These are phyloP conservation scores for Grallaria varia DNA, from an alignment of 2,113 vertebrate species.

Conservation along the genomic window DNA sequence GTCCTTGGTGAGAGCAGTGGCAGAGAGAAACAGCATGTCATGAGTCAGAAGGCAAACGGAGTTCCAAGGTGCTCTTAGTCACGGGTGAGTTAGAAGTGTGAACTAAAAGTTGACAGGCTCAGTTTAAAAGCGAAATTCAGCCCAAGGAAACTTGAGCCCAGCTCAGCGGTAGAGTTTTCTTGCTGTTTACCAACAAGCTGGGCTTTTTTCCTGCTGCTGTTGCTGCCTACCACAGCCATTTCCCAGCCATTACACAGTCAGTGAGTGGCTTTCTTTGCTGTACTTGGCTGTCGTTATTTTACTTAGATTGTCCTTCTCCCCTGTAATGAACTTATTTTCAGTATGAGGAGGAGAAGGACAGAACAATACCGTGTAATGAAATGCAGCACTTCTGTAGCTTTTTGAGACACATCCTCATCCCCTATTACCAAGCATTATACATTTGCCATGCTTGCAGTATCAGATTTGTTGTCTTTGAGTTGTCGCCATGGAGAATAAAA, in stretches of 20 bases:
- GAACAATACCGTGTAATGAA: not conserved
- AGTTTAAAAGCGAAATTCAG: not conserved
- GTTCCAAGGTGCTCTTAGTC: not conserved
- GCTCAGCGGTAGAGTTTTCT: not conserved
- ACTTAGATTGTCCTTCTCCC: not conserved
- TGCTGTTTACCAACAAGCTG: not conserved
- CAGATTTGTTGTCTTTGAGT: not conserved
- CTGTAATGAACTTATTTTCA: not conserved
- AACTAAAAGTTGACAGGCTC: not conserved
- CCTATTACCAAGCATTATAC: not conserved
- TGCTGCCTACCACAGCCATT: not conserved
- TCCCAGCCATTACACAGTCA: not conserved
- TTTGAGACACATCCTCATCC: not conserved
- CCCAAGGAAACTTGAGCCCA: not conserved
- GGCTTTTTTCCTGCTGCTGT: not conserved
- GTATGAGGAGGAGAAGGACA: not conserved
- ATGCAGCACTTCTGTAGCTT: not conserved
- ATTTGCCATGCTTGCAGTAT: not conserved
- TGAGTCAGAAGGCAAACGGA: not conserved
- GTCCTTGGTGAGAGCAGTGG: not conserved
- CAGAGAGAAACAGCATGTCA: not conserved
- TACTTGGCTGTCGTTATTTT: not conserved
- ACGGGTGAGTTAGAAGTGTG: not conserved
- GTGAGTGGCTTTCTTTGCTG: not conserved
- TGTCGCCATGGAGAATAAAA: constrained; percentile 51